Base-by-base conservation (phyloP, 2,888 invertebrate species). In the Nemotelus pantherinus region DNA sequence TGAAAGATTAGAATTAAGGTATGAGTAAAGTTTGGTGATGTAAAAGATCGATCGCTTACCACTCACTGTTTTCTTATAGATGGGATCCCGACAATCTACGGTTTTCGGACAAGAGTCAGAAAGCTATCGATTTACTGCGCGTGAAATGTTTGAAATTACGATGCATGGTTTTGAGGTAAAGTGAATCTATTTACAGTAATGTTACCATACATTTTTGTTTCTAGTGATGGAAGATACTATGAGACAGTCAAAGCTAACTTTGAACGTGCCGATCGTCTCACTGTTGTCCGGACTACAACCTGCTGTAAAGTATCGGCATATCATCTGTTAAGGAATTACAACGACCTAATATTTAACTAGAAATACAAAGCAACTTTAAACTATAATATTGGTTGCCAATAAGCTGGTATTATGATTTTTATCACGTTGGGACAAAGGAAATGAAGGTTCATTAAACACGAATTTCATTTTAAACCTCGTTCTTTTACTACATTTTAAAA, bases 231-330 rank as follows among this genome's bases (percentile, higher is more conserved):
- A 1, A 94, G 99, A 79, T 99, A 99, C 88, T 99, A 98, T 86
- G 99, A 99, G 88, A 94, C 99, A 82, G 98, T 98, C 53, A 98
- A 99, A 87, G 99, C 99, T 0, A 99, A 99, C 88, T 99, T 99
- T 87, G 99, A 99, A 88, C 91, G 99, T 83, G 99, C 99, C 0
- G 99, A 99, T 88, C 91, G 99, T 81, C 92, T 92, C 82, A 98
- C 98, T 0, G 98, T 99, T 7, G 99, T 99, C 0, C 90, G 99
- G 77, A 98, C 99, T 2, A 95, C 97, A 2, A 99, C 97, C 80
- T 98, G 96, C 88, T 99, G 98, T 86, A 90, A 94, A 80, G 98
- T 98, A 7, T 96, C 97, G 64, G 94, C 97, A 83, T 96, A 97
- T 85, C 96, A 98, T 86, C 90, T 99, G 78, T 90, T 99, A 63